Conservation (phyloP, 2,797 vertebrate genomes). For the Gymnocypris eckloni region DNA sequence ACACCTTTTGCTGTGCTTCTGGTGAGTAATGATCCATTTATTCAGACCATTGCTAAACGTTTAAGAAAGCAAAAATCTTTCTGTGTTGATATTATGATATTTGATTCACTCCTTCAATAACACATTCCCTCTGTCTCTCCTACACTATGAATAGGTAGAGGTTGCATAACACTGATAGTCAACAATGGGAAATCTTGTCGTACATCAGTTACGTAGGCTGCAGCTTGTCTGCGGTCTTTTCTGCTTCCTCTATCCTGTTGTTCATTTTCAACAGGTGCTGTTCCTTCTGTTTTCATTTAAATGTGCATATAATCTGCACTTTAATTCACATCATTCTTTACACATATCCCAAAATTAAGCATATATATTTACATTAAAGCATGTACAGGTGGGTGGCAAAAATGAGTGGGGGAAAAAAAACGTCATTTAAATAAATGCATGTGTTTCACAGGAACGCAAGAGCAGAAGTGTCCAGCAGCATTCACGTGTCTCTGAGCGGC, state of each 20-base stretch:
- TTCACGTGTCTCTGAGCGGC: slow-evolving; percentile 77
- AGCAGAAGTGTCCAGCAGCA: slow-evolving; percentile 63
- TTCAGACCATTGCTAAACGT: not conserved
- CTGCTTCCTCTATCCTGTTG: slow-evolving; percentile 63
- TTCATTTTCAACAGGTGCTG: slow-evolving; percentile 63
- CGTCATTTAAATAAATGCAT: not conserved
- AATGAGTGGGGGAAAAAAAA: too few relatives aligned
- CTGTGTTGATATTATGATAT: not conserved
- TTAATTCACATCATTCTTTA: not conserved
- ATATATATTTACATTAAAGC: not conserved
- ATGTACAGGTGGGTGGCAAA: not conserved
- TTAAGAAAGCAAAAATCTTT: not conserved
- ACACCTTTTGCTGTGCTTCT: slow-evolving; percentile 76
- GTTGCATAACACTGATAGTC: not conserved
- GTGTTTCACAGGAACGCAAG: slow-evolving; percentile 64
- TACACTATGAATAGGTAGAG: slow-evolving; percentile 29
- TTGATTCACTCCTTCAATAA: too few relatives aligned
- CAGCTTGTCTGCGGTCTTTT: slow-evolving; percentile 72
- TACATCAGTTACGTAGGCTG: slow-evolving; percentile 75
- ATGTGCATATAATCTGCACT: not conserved
- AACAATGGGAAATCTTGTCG: slow-evolving; percentile 73
- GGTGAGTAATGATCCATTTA: slow-evolving; percentile 57
- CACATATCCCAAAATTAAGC: not conserved
- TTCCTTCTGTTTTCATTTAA: not conserved
- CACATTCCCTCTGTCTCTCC: not conserved